A percentile compares a stretch with the other conserved stretches of the same genome.
phyloP scores from a whole-genome alignment of 1,140 invertebrate species.

The Pseudomyrmex cubaensis region DNA sequence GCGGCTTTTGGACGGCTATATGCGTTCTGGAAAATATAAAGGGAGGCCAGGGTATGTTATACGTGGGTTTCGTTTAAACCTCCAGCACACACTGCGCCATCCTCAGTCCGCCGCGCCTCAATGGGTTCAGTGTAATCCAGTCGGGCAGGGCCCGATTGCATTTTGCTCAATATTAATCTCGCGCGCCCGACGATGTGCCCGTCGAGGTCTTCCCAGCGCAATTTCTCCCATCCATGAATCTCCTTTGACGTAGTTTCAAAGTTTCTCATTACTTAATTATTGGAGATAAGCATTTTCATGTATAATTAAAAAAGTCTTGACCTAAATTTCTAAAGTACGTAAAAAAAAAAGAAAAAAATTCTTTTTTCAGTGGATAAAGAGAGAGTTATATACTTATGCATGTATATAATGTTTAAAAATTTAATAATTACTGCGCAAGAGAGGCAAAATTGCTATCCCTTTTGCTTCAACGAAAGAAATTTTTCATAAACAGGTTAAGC shows the following conservation, averaged over 20 bases:
- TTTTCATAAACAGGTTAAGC: too few species aligned
- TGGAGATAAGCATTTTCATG: background rate
- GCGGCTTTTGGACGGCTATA: constrained; percentile 49
- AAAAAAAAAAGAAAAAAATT: background rate
- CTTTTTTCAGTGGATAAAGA: background rate
- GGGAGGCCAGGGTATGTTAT: constrained; percentile 34
- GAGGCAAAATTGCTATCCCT: too few species aligned
- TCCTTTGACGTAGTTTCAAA: background rate
- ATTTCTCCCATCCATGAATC: background rate
- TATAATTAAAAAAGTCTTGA: background rate
- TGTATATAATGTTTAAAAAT: too few species aligned
- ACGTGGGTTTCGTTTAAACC: constrained; percentile 49
- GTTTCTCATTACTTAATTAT: background rate
- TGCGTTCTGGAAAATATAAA: constrained; percentile 51
- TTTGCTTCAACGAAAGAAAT: too few species aligned
- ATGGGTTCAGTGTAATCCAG: constrained; percentile 27
- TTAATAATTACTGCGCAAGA: too few species aligned
- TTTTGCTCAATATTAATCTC: constrained; percentile 55
- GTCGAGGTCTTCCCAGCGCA: background rate
- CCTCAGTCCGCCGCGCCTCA: constrained; percentile 14
- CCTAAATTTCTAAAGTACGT: background rate
- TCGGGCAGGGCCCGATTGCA: constrained; percentile 22
- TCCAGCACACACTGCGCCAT: background rate
- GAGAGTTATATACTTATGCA: too few species aligned
- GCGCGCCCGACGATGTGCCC: background rate